Evolutionary conservation across 2,888 invertebrate species (phyloP), one percentile per base, ranked within the genome.

Genomic region (Agelastica alni): DNA sequence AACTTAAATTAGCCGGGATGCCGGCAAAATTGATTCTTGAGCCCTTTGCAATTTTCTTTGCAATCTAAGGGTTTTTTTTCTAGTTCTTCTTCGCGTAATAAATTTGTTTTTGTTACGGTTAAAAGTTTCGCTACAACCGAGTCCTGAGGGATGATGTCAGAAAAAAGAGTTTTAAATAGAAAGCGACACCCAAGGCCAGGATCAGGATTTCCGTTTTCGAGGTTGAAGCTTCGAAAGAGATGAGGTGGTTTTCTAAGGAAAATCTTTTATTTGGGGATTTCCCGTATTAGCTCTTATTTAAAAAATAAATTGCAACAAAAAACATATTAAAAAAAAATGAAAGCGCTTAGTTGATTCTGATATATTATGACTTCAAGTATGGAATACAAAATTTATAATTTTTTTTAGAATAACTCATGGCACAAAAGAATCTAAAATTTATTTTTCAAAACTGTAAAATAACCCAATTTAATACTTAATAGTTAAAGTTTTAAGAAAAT

Each of bases 11-110:
- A 52, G 30, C 47, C 37, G 22, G 48, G 46, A 51, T 52, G 16
- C 49, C 30, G 31, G 37, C 30, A 47, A 36, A 56, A 56, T 56
- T 56, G 56, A 52, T 56, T 56, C 32, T 51, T 52, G 48, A 56
- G 47, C 52, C 44, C 44, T 47, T 45, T 26, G 47, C 56, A 52
- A 56, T 52, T 56, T 43, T 52, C 51, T 51, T 16, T 20, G 48
- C 43, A 36, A 52, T 56, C 47, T 36, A n/a, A 22, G 41, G 45
- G 20, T 6, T 42, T n/a, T n/a, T 52, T 47, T 42, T 17, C 34
- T 42, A 41, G 41, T 53, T 34, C 39, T 53, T 46, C 14, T 30
- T 18, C 7, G 20, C 3, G 53, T 39, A 20, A 46, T 53, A 46
- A 53, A 53, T 53, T 53, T 46, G 31, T 46, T 45, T 41, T 46